These are phyloP conservation scores for Cheilinus undulatus DNA, from an alignment of 2,113 vertebrate species.

Conservation along the genomic window DNA sequence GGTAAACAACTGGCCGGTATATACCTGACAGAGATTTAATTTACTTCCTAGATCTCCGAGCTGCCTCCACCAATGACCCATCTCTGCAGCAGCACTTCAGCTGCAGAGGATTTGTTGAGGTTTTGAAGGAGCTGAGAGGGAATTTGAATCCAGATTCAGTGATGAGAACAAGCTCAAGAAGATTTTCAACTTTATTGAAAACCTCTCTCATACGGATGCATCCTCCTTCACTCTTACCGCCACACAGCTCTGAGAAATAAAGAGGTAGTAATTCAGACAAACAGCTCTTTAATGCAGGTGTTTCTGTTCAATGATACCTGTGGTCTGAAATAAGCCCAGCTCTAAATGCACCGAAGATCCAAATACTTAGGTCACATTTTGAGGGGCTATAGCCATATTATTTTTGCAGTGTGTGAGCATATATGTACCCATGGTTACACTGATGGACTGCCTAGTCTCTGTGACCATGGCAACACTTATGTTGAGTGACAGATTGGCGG, in stretches of 20 bases:
- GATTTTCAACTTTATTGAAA: constrained; percentile 4
- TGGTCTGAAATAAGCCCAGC: not conserved
- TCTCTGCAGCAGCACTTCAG: not conserved
- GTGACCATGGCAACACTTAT: not conserved
- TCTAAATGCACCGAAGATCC: not conserved
- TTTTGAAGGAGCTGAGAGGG: not conserved
- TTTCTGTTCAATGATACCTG: too few relatives aligned
- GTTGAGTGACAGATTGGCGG: not conserved
- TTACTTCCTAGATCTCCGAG: not conserved
- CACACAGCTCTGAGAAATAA: not conserved
- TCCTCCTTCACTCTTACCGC: not conserved
- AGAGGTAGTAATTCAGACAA: not conserved
- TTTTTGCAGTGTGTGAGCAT: not conserved
- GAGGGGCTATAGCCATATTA: not conserved
- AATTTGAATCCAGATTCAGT: not conserved
- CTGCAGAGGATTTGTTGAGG: not conserved
- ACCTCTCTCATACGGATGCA: not conserved
- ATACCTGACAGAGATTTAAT: not conserved
- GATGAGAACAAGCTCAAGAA: not conserved
- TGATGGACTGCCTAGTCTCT: not conserved
- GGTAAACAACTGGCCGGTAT: not conserved
- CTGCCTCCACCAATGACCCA: not conserved
- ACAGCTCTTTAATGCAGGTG: not conserved
- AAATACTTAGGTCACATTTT: not conserved
- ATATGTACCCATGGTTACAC: not conserved